Conservation (phyloP, 2,888 invertebrate genomes). For the Drosophila prolongata region DNA sequence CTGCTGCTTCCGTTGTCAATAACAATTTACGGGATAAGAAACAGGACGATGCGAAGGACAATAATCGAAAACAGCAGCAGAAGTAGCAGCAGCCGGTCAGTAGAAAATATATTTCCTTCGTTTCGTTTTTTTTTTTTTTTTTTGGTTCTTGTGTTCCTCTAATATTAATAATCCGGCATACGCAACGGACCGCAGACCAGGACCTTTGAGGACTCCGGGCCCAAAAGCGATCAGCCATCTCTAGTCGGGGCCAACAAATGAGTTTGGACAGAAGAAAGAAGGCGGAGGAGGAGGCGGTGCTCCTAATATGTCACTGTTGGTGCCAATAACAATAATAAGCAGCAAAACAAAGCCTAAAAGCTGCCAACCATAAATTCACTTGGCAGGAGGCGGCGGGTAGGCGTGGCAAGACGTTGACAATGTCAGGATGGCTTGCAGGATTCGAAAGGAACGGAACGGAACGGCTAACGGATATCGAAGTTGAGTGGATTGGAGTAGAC, state of each 20-base stretch:
- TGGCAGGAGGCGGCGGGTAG: slow-evolving; percentile 40
- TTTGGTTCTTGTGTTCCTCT: slow-evolving; percentile 48
- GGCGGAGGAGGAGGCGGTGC: slow-evolving; percentile 40
- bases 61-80: slow-evolving; percentile 78
- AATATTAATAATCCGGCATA: slow-evolving; percentile 77
- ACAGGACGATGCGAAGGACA: slow-evolving; percentile 60
- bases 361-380: slow-evolving; percentile 76
- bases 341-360: slow-evolving; percentile 79
- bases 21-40: slow-evolving; percentile 73
- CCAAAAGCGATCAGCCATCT: slow-evolving; percentile 41
- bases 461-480: background rate
- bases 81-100: slow-evolving; percentile 73
- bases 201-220: slow-evolving; percentile 31
- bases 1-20: slow-evolving; percentile 81
- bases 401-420: slow-evolving; percentile 70
- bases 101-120: slow-evolving; percentile 71
- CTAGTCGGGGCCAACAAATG: slow-evolving; percentile 57
- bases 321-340: slow-evolving; percentile 81
- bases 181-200: slow-evolving; percentile 46
- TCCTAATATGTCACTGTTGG: slow-evolving; percentile 80
- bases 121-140: background rate
- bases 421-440: slow-evolving; percentile 49
- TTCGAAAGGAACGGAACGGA: background rate
- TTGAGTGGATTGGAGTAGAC: background rate
- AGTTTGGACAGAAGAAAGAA: slow-evolving; percentile 60